Percentiles rank a stretch among this genome's conserved stretches.
Conservation (phyloP, 2,797 vertebrate species). For the Oreochromis mossambicus region DNA sequence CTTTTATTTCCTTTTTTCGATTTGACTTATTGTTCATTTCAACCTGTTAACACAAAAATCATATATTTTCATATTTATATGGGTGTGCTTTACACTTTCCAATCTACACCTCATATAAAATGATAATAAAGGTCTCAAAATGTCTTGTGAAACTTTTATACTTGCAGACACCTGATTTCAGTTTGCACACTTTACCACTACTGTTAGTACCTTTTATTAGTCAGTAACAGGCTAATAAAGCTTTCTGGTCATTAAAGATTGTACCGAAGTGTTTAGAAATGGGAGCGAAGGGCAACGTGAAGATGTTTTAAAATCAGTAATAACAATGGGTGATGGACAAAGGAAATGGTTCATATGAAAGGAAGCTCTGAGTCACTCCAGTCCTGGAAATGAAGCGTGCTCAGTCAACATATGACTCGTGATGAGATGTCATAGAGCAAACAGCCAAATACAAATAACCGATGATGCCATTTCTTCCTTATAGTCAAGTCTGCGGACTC, state of each 20-base stretch:
- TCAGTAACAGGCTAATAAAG: not conserved
- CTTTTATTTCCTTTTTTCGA: not conserved
- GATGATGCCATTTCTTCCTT: not conserved
- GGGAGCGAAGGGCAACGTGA: not conserved
- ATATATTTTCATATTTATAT: not conserved
- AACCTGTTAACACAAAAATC: not conserved
- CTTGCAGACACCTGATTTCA: not conserved
- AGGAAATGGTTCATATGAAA: not conserved
- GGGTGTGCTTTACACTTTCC: not conserved
- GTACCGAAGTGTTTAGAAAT: not conserved
- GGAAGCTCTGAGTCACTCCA: not conserved
- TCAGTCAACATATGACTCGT: not conserved
- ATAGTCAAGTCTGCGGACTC: conserved; percentile 93
- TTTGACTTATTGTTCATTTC: not conserved
- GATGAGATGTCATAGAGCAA: rapidly evolving
- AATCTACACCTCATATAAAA: not conserved
- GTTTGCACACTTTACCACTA: not conserved
- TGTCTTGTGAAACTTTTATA: not conserved
- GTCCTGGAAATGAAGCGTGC: not conserved
- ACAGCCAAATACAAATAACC: not conserved
- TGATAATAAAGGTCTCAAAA: not conserved
- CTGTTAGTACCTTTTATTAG: not conserved
- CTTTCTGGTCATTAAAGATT: not conserved
- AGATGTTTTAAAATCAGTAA: not conserved
- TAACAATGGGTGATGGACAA: not conserved